Evolutionary conservation across 2,888 invertebrate genomes (phyloP).

Genomic region (Melolontha melolontha): DNA sequence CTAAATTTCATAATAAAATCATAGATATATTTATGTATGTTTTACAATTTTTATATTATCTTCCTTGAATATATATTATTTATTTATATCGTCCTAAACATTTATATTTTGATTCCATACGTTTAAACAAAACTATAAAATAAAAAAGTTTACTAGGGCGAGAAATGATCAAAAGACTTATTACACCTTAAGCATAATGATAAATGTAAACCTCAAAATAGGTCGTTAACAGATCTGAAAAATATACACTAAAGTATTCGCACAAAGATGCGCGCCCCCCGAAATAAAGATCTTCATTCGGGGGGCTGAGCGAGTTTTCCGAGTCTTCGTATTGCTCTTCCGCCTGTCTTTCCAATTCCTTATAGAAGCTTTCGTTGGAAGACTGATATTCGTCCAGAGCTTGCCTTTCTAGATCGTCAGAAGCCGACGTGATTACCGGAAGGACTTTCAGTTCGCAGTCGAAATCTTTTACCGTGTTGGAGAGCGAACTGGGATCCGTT

Average conservation of each 20-base stretch:
- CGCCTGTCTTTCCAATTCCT: slow-evolving; percentile 75
- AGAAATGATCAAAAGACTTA: slow-evolving; percentile 31
- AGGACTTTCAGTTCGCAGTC: slow-evolving; percentile 35
- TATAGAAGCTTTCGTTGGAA: slow-evolving; percentile 70
- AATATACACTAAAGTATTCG: slow-evolving; percentile 36
- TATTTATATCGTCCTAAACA: slow-evolving; percentile 28
- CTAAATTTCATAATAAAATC: slow-evolving; percentile 24
- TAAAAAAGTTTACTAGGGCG: slow-evolving; percentile 29
- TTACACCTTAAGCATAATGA: slow-evolving; percentile 43
- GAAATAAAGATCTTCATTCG: slow-evolving; percentile 50
- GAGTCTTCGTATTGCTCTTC: slow-evolving; percentile 71
- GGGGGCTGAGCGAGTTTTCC: slow-evolving; percentile 57
- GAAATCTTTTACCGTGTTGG: slow-evolving; percentile 20
- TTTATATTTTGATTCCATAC: slow-evolving; percentile 32
- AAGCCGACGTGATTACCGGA: slow-evolving; percentile 45
- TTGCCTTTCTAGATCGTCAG: slow-evolving; percentile 71
- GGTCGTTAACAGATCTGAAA: slow-evolving; percentile 30
- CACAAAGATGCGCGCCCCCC: slow-evolving; percentile 47
- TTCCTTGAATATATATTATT: slow-evolving; percentile 35
- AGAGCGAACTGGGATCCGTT: slow-evolving; percentile 23
- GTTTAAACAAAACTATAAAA: slow-evolving; percentile 35
- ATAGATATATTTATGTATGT: slow-evolving; percentile 27
- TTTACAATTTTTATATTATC: slow-evolving; percentile 35
- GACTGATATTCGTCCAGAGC: slow-evolving; percentile 72
- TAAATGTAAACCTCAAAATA: slow-evolving; percentile 38